Conservation (phyloP, 2,888 invertebrate genomes). For the Aradus depressus region DNA sequence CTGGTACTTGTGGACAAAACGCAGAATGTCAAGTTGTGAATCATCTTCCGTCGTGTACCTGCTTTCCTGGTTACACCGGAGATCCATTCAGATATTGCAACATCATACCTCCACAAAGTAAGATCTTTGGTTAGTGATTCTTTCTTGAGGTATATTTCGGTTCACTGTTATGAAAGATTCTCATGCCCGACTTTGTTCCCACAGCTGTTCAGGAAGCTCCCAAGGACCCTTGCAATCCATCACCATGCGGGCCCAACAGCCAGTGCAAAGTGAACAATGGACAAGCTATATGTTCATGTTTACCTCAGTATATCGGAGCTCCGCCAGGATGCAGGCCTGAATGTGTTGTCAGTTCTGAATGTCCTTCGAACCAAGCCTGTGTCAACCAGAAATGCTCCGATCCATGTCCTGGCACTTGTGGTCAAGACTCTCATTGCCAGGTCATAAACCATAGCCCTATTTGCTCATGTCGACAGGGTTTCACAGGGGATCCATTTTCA, state of each 20-base stretch:
- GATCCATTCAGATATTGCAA: conserved; percentile 57
- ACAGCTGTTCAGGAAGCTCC: conserved; percentile 19
- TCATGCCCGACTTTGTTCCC: background rate
- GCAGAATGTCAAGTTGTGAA: conserved; percentile 43
- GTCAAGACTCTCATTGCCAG: conserved; percentile 58
- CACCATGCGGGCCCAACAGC: conserved; percentile 60
- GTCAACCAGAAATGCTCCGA: conserved; percentile 41
- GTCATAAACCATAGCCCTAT: conserved; percentile 65
- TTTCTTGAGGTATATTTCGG: conserved; percentile 30
- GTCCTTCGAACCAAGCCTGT: conserved; percentile 42
- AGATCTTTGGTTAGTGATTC: conserved; percentile 51
- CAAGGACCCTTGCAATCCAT: conserved; percentile 41
- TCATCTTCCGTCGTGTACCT: conserved; percentile 59
- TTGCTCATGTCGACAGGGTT: conserved; percentile 57
- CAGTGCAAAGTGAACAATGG: conserved; percentile 42
- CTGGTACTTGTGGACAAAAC: conserved; percentile 42
- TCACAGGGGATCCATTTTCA: conserved; percentile 57
- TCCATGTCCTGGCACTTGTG: conserved; percentile 61
- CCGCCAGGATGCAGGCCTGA: conserved; percentile 65
- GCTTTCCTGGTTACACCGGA: conserved; percentile 63
- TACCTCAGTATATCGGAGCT: conserved; percentile 62
- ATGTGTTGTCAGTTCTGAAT: conserved; percentile 54
- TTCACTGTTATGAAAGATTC: conserved; percentile 4
- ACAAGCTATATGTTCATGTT: conserved; percentile 57
- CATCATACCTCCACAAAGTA: conserved; percentile 35